A percentile compares a stretch with the other conserved stretches of the same genome.
Conservation (phyloP, 2,888 invertebrate species). For the Volucella inanis region DNA sequence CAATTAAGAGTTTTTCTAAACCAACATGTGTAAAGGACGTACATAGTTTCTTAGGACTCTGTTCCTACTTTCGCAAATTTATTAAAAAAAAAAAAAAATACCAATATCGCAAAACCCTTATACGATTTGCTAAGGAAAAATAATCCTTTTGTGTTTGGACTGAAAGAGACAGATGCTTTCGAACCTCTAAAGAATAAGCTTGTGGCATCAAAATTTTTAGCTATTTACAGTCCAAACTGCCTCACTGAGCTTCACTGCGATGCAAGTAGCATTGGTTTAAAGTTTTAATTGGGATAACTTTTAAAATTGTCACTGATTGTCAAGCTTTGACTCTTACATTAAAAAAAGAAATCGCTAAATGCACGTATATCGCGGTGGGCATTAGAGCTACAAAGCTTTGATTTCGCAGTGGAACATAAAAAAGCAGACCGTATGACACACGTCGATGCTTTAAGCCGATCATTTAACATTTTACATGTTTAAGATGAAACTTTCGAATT, state of each 20-base stretch:
- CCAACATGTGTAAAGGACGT: no score
- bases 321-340: slow-evolving; percentile 71
- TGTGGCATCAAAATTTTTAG: slow-evolving; percentile 75
- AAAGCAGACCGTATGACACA: no score
- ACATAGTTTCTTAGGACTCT: no score
- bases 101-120: no score
- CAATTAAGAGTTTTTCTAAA: background rate
- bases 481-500: no score
- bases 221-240: slow-evolving; percentile 75
- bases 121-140: slow-evolving; percentile 6
- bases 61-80: no score
- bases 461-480: no score
- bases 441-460: no score
- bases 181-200: slow-evolving; percentile 51
- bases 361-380: slow-evolving; percentile 74
- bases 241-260: slow-evolving; percentile 78
- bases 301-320: slow-evolving; percentile 77
- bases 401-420: no score
- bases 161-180: slow-evolving; percentile 21
- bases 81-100: no score
- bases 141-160: slow-evolving; percentile 26
- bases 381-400: no score
- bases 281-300: slow-evolving; percentile 56
- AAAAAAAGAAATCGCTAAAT: slow-evolving; percentile 69
- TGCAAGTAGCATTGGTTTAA: slow-evolving; percentile 75